Conservation (phyloP, 2,797 vertebrate species). For the Platalea minor region DNA sequence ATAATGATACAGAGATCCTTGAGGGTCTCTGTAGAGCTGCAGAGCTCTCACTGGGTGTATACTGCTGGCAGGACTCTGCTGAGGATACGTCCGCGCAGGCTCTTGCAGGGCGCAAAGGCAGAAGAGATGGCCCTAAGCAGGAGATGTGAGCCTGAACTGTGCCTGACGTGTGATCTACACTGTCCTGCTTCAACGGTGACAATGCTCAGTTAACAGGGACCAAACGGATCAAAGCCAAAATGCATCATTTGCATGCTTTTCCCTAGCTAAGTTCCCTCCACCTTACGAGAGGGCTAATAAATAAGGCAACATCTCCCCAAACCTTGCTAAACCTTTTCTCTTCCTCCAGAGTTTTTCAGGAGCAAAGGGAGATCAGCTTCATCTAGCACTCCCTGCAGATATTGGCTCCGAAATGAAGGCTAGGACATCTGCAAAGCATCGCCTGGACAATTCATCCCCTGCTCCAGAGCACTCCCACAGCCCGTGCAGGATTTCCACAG, state of each 20-base stretch:
- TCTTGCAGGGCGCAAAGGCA: neutral
- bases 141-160: neutral
- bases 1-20: neutral
- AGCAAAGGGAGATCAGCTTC: neutral
- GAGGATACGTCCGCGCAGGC: fast-evolving
- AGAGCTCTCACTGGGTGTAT: neutral
- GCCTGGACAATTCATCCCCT: neutral
- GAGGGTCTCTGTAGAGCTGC: neutral
- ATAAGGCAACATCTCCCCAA: neutral
- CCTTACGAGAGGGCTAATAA: neutral
- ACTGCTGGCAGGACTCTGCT: neutral
- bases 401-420: neutral
- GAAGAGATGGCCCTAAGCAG: neutral
- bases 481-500: neutral
- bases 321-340: neutral
- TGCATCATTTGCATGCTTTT: neutral
- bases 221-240: neutral
- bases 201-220: neutral
- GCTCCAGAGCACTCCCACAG: neutral
- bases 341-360: neutral
- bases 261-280: neutral
- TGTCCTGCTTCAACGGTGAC: neutral
- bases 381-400: neutral
- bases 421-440: neutral
- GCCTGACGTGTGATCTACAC: neutral